These are phyloP conservation scores for Takifugu rubripes DNA, from an alignment of 2,797 vertebrate genomes.

Conservation along the genomic window DNA sequence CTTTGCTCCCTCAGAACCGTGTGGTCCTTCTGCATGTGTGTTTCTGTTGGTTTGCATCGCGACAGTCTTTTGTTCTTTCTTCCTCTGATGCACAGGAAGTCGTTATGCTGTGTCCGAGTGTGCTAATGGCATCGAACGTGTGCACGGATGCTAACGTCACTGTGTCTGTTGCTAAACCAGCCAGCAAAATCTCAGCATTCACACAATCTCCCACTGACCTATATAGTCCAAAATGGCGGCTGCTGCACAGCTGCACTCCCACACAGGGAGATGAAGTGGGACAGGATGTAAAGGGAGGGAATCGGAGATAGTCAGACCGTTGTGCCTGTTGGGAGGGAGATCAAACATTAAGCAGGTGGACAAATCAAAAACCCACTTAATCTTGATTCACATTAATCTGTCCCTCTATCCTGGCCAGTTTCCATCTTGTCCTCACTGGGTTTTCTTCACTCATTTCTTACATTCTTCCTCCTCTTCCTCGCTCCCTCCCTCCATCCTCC, in stretches of 20 bases:
- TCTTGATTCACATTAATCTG: slow-evolving; percentile 26
- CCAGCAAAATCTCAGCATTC: slow-evolving; percentile 32
- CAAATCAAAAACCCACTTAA: slow-evolving; percentile 20
- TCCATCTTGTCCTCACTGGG: slow-evolving; percentile 19
- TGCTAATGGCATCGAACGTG: slow-evolving; percentile 18
- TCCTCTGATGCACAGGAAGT: slow-evolving; percentile 1
- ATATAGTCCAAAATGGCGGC: slow-evolving; percentile 74
- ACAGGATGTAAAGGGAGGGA: slow-evolving; percentile 26
- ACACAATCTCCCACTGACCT: slow-evolving; percentile 74
- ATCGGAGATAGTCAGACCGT: slow-evolving; percentile 13
- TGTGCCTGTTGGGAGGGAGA: slow-evolving; percentile 16
- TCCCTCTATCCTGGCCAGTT: slow-evolving; percentile 5
- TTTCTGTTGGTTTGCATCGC: slow-evolving; percentile 40
- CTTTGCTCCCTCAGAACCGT: slow-evolving; percentile 29
- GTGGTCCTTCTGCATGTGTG: slow-evolving; percentile 53
- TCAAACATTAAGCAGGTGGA: slow-evolving; percentile 43
- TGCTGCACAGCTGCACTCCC: slow-evolving; percentile 62
- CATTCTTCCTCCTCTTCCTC: slow-evolving; percentile 24
- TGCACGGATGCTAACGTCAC: slow-evolving; percentile 12
- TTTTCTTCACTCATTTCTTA: slow-evolving; percentile 21
- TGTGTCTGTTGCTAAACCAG: slow-evolving; percentile 18
- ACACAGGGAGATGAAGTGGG: slow-evolving; percentile 45
- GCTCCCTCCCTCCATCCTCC: slow-evolving; percentile 32
- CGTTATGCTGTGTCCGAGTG: slow-evolving; percentile 6
- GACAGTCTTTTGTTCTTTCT: background rate